Base-by-base conservation (phyloP, 2,888 invertebrate species). In the Patella pellucida region DNA sequence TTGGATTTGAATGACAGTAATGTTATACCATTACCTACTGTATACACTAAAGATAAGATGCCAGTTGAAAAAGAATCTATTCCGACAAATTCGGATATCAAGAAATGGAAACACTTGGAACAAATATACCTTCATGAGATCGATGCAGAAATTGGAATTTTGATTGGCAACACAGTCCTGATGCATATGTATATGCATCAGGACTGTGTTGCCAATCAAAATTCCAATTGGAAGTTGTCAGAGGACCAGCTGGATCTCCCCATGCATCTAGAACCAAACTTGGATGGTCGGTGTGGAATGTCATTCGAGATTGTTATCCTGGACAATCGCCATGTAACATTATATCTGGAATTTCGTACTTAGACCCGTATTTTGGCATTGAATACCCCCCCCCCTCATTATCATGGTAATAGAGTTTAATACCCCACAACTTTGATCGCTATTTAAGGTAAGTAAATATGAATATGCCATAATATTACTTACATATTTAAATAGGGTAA, bases 321-420 rank as follows among this genome's bases (percentile, higher is more conserved):
- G 77, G 11, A 67, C 62, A 52, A 31, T 74, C 52, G 76, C 77
- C 68, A 68, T 78, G 14, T 73, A 78, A 54, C 23, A 19, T 1
- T 74, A 74, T 76, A 74, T 77, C n/a, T n/a, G n/a, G n/a, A n/a
- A n/a, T n/a, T n/a, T n/a, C n/a, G n/a, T n/a, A n/a, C n/a, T n/a
- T n/a, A n/a, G n/a, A n/a, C n/a, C n/a, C n/a, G n/a, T n/a, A n/a
- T n/a, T n/a, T n/a, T n/a, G n/a, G n/a, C n/a, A n/a, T n/a, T n/a
- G n/a, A n/a, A n/a, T n/a, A n/a, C n/a, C n/a, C n/a, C n/a, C n/a
- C n/a, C n/a, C n/a, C n/a, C n/a, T n/a, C n/a, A n/a, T n/a, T n/a
- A n/a, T n/a, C n/a, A n/a, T n/a, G n/a, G n/a, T n/a, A n/a, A n/a
- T n/a, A n/a, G n/a, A n/a, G n/a, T n/a, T n/a, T n/a, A n/a, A n/a